phyloP scores from a whole-genome alignment of 2,888 invertebrate genomes.

The Tetragonisca angustula region DNA sequence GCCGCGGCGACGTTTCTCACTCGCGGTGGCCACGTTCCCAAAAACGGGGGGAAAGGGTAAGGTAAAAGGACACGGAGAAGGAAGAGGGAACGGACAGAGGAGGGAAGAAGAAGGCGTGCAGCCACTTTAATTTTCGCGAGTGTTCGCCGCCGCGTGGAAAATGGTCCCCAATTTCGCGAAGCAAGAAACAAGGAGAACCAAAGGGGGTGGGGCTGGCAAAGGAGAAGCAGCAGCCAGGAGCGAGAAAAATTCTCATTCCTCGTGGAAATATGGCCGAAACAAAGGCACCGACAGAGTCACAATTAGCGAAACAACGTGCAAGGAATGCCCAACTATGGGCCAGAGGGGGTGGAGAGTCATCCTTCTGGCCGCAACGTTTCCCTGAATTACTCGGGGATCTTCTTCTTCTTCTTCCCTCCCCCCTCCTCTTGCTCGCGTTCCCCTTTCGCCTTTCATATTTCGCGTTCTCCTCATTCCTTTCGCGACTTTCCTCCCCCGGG shows the following conservation, averaged over 20 bases:
- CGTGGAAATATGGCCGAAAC: slow-evolving; percentile 49
- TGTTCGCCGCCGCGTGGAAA: slow-evolving; percentile 17
- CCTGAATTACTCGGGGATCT: slow-evolving; percentile 18
- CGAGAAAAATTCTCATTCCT: slow-evolving; percentile 62
- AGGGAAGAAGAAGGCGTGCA: background rate
- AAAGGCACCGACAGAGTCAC: slow-evolving; percentile 51
- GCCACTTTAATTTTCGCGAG: slow-evolving; percentile 53
- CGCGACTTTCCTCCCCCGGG: background rate
- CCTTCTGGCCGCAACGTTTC: slow-evolving; percentile 14
- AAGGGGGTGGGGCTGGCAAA: background rate
- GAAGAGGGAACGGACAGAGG: background rate
- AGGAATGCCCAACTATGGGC: slow-evolving; percentile 37
- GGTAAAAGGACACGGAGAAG: too few relatives aligned
- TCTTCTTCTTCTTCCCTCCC: background rate
- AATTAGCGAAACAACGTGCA: slow-evolving; percentile 69
- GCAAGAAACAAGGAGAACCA: background rate
- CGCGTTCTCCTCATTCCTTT: too few relatives aligned
- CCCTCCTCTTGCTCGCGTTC: background rate
- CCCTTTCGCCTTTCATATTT: background rate
- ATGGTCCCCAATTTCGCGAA: slow-evolving; percentile 33
- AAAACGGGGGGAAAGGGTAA: background rate
- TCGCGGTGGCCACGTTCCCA: background rate
- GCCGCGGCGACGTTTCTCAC: background rate
- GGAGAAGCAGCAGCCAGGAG: background rate
- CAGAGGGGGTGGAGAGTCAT: background rate